Evolutionary conservation across 2,797 vertebrate species (phyloP).

Genomic region (Enteromius anoplus): DNA sequence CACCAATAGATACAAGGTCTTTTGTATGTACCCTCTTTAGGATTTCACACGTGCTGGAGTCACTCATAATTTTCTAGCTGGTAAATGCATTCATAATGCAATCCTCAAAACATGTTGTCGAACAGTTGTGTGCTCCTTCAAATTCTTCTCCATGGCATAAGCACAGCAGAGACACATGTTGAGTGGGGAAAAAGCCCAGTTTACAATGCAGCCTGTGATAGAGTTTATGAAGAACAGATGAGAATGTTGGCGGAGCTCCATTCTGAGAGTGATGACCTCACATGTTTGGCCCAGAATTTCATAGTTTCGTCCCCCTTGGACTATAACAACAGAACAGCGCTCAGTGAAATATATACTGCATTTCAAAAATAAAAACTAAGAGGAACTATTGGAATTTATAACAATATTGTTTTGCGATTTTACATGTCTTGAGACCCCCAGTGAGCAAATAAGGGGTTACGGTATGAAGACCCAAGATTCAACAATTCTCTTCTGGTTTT

Average conservation of each 20-base stretch:
- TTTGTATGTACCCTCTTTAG: not conserved
- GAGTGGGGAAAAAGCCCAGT: conserved; percentile 48
- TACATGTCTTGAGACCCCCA: not conserved
- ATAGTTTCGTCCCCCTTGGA: conserved; percentile 7
- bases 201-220: conserved; percentile 58
- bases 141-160: conserved; percentile 15
- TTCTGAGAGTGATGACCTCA: conserved; percentile 46
- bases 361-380: not conserved
- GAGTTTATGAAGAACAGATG: conserved; percentile 64
- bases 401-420: not conserved
- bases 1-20: not conserved
- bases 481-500: not conserved
- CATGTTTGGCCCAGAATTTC: conserved; percentile 28
- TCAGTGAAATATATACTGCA: conserved; percentile 3
- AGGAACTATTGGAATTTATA: not conserved
- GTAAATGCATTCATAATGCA: conserved; percentile 2
- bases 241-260: conserved; percentile 67
- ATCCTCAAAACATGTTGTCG: not conserved
- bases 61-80: not conserved
- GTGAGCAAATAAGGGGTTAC: not conserved
- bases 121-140: conserved; percentile 45
- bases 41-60: not conserved
- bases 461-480: not conserved
- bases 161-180: conserved; percentile 42
- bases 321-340: not conserved